Evolutionary conservation across 2,888 invertebrate genomes (phyloP).

Genomic region (Hoplodrina ambigua): DNA sequence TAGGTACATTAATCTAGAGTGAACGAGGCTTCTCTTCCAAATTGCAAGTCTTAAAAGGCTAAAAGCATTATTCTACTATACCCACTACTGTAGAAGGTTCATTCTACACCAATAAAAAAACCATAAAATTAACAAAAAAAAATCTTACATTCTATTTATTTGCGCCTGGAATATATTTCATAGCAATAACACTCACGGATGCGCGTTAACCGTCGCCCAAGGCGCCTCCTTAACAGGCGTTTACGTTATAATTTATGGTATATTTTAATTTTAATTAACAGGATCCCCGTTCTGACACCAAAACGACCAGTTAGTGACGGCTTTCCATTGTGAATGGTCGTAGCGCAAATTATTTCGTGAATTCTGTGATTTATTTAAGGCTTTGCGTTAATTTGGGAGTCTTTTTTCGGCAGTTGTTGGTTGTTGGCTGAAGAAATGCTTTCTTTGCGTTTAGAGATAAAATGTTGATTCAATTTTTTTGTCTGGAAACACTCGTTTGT

Average conservation of each 20-base stretch:
- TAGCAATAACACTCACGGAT: constrained; percentile 57
- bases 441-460: constrained; percentile 20
- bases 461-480: constrained; percentile 17
- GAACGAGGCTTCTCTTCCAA: not conserved
- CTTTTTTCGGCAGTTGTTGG: constrained; percentile 26
- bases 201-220: constrained; percentile 48
- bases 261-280: constrained; percentile 80
- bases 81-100: not conserved
- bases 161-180: constrained; percentile 56
- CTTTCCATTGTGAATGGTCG: constrained; percentile 29
- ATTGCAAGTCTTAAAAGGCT: constrained; percentile 10
- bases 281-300: constrained; percentile 60
- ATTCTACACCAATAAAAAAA: not conserved
- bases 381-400: constrained; percentile 34
- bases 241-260: constrained; percentile 76
- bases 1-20: constrained; percentile 6
- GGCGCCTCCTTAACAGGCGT: constrained; percentile 50
- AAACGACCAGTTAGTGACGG: constrained; percentile 53
- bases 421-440: constrained; percentile 5
- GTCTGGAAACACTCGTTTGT: constrained; percentile 6
- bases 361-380: constrained; percentile 46
- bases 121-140: not conserved
- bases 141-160: constrained; percentile 30
- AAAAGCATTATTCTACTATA: not conserved
- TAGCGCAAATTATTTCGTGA: constrained; percentile 48